phyloP scores from a whole-genome alignment of 2,797 vertebrate species.

The Fringilla coelebs region DNA sequence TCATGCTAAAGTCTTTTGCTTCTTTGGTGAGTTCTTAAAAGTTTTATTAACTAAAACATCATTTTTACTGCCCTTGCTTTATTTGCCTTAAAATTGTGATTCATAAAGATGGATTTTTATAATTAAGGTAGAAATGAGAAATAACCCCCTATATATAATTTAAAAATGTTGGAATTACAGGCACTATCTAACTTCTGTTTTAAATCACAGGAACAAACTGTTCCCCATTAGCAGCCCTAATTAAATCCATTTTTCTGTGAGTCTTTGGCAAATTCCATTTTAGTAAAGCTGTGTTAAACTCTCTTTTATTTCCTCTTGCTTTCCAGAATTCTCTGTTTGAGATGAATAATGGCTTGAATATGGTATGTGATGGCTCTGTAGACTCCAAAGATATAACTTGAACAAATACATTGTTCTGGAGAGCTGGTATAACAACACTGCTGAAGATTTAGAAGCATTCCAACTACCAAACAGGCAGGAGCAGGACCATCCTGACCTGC shows the following conservation, averaged over 20 bases:
- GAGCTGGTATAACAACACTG: background rate
- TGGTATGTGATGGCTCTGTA: background rate
- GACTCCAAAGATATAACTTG: background rate
- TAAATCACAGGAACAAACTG: slow-evolving; percentile 72
- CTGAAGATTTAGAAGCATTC: background rate
- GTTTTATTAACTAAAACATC: slow-evolving; percentile 30
- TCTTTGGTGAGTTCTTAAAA: background rate
- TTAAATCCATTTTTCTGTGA: slow-evolving; percentile 79
- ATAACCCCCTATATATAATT: slow-evolving; percentile 71
- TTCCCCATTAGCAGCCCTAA: slow-evolving; percentile 76
- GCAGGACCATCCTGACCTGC: background rate
- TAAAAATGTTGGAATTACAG: slow-evolving; percentile 69
- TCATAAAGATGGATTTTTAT: slow-evolving; percentile 65
- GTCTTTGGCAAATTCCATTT: slow-evolving; percentile 76
- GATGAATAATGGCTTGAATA: slow-evolving; percentile 8
- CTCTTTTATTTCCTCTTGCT: slow-evolving; percentile 65
- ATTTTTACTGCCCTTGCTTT: slow-evolving; percentile 33
- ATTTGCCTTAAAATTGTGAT: slow-evolving; percentile 51
- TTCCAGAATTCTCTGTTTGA: slow-evolving; percentile 48
- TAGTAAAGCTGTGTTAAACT: slow-evolving; percentile 66
- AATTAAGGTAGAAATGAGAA: slow-evolving; percentile 73
- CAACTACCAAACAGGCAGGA: background rate
- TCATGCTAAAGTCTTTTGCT: background rate
- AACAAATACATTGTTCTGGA: background rate
- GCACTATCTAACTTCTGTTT: slow-evolving; percentile 58